Base-by-base conservation (phyloP, 2,888 invertebrate species). In the Cremastinae sp. region DNA sequence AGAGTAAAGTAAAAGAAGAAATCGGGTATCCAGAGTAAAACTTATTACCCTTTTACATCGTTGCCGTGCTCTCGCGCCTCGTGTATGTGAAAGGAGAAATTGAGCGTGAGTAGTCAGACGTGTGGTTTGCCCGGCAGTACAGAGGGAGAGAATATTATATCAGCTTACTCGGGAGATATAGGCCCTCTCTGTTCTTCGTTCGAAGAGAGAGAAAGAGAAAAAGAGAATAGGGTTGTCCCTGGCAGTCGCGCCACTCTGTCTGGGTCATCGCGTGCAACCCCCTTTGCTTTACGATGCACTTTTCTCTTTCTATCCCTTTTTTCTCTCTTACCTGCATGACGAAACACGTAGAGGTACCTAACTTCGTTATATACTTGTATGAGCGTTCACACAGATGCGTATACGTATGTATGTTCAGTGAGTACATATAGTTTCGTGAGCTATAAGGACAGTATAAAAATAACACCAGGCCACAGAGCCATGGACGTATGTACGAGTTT, bases 241-340 rank as follows among this genome's bases (percentile, higher is more conserved):
- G 64, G 55, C 68, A 82, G 86, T 85, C 86, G 86, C 86, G 86
- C 86, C 86, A 81, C 80, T 79, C 83, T 85, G 86, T 86, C 86
- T 86, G 84, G 86, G 86, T 86, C 86, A 86, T 86, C 86, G 86
- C 86, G 86, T 86, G 86, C 81, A 79, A 83, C 81, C 80, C 79
- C 39, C 41, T 59, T 12, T 45, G 10, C 41, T 41, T 68, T 79
- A 70, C 73, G 59, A 71, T 65, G 69, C 70, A 71, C 62, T 62
- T 78, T 71, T 65, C 69, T 62, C 56, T 72, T 66, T 55, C 59
- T 73, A 55, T 72, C 22, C 64, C 37, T 47, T 65, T 28, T 28
- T 28, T 5, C 28, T 45, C 62, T 55, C 49, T 28, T 28, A 37
- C 22, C 28, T 45, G 20, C 53, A 53, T 65, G 65, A 37, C 65